Conservation (phyloP, 2,113 vertebrate species). For the Daboia siamensis region DNA sequence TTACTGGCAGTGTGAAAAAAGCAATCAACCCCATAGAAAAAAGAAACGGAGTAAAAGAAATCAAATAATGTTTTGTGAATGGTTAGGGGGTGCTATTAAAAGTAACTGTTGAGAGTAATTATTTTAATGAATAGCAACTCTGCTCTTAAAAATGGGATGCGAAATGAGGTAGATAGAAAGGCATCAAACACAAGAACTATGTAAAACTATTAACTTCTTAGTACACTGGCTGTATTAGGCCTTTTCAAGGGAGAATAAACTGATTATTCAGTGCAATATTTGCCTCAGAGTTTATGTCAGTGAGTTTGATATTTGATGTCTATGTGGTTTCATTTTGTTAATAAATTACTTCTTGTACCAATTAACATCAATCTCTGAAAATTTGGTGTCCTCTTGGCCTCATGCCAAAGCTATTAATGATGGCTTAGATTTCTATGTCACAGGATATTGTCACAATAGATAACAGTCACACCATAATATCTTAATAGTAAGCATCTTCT, state of each 20-base stretch:
- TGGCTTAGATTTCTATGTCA: conserved; percentile 71
- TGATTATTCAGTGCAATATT: conserved; percentile 64
- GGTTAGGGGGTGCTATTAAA: neutral
- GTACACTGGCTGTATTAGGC: conserved; percentile 34
- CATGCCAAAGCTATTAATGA: conserved; percentile 71
- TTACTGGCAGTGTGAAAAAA: neutral
- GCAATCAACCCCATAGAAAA: neutral
- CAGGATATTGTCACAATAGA: conserved; percentile 67
- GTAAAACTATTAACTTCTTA: conserved; percentile 45
- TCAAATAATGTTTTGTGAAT: rapidly evolving
- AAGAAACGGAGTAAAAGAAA: neutral
- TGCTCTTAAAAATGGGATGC: neutral
- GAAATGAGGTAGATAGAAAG: conserved; percentile 61
- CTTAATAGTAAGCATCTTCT: conserved; percentile 75
- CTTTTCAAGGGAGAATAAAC: conserved; percentile 48
- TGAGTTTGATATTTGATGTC: conserved; percentile 54
- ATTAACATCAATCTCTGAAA: conserved; percentile 72
- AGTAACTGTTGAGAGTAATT: conserved; percentile 38
- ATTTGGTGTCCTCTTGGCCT: conserved; percentile 69
- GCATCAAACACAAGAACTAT: conserved; percentile 58
- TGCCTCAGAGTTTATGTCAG: conserved; percentile 42
- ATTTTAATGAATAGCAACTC: conserved; percentile 41
- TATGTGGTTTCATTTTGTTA: conserved; percentile 72
- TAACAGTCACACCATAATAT: conserved; percentile 68
- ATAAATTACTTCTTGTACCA: conserved; percentile 76